These are phyloP conservation scores for Diacarnus erythraeanus DNA, from an alignment of 37 sponge, comb jelly and placozoan species.

Conservation along the genomic window DNA sequence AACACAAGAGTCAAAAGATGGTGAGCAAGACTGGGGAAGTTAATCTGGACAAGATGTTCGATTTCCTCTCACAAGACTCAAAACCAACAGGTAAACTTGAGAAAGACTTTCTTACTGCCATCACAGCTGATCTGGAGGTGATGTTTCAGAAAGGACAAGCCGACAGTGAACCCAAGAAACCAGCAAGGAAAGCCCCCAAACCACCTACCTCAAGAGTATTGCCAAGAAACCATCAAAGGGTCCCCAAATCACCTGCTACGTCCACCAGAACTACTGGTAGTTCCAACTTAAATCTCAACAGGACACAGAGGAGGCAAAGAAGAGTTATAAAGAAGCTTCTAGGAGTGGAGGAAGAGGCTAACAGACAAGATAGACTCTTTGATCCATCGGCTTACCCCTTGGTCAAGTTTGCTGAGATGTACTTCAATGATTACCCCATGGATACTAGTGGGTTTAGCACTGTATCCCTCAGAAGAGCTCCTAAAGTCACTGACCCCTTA, in stretches of 20 bases:
- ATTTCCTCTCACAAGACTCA: slow-evolving; percentile 60
- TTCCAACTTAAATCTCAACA: slow-evolving; percentile 21
- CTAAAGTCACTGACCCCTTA: slow-evolving; percentile 63
- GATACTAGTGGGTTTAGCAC: slow-evolving; percentile 82
- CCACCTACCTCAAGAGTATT: slow-evolving; percentile 12
- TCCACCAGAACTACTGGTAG: background rate
- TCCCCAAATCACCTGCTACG: background rate
- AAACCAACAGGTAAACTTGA: slow-evolving; percentile 60
- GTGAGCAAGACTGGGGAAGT: slow-evolving; percentile 59
- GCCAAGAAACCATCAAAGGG: background rate
- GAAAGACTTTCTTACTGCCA: slow-evolving; percentile 40
- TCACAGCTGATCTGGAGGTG: slow-evolving; percentile 68
- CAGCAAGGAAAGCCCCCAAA: slow-evolving; percentile 42
- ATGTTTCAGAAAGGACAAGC: slow-evolving; percentile 64
- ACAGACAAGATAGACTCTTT: slow-evolving; percentile 44
- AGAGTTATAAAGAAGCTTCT: slow-evolving; percentile 86
- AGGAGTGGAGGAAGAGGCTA: slow-evolving; percentile 75
- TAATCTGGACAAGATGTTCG: slow-evolving; percentile 87
- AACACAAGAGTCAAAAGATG: slow-evolving; percentile 68
- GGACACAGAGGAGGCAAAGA: slow-evolving; percentile 81
- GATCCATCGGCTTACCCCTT: slow-evolving; percentile 79
- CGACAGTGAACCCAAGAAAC: slow-evolving; percentile 45
- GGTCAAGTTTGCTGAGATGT: slow-evolving; percentile 90
- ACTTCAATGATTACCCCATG: slow-evolving; percentile 90
- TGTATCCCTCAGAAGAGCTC: slow-evolving; percentile 55